These are phyloP conservation scores for Ochotona princeps DNA, from an alignment of 2,113 vertebrate species.

Conservation along the genomic window DNA sequence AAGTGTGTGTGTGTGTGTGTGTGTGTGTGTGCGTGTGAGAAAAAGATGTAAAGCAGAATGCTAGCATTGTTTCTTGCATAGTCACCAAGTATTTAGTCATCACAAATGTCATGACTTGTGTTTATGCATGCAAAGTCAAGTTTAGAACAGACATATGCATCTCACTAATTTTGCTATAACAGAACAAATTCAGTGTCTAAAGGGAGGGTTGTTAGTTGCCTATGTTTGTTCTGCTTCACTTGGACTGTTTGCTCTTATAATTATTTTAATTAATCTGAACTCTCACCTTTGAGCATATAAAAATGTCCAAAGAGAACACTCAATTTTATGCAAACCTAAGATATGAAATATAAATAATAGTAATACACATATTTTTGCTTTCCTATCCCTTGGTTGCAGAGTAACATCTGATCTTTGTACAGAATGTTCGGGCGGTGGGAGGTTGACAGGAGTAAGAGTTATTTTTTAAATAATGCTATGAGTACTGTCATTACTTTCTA, in stretches of 20 bases:
- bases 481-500: conserved; percentile 48
- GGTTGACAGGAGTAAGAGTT: background rate
- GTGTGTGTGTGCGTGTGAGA: background rate
- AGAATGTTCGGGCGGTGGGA: background rate
- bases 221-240: background rate
- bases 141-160: conserved; percentile 20
- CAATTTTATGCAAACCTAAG: background rate
- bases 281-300: background rate
- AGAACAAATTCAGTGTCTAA: conserved; percentile 19
- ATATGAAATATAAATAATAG: background rate
- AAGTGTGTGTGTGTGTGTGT: background rate
- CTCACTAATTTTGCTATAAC: background rate
- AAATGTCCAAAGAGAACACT: conserved; percentile 1
- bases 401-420: background rate
- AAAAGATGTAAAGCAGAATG: background rate
- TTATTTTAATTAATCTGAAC: background rate
- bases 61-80: background rate
- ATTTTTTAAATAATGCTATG: background rate
- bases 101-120: conserved; percentile 11
- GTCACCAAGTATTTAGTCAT: background rate
- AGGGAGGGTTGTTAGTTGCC: background rate
- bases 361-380: conserved; percentile 6
- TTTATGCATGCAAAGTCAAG: background rate
- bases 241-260: background rate
- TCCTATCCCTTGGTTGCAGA: background rate